Percentiles rank a stretch among this genome's conserved stretches.
These are phyloP conservation scores for Garra rufa DNA, from an alignment of 2,113 vertebrate species.

Conservation along the genomic window DNA sequence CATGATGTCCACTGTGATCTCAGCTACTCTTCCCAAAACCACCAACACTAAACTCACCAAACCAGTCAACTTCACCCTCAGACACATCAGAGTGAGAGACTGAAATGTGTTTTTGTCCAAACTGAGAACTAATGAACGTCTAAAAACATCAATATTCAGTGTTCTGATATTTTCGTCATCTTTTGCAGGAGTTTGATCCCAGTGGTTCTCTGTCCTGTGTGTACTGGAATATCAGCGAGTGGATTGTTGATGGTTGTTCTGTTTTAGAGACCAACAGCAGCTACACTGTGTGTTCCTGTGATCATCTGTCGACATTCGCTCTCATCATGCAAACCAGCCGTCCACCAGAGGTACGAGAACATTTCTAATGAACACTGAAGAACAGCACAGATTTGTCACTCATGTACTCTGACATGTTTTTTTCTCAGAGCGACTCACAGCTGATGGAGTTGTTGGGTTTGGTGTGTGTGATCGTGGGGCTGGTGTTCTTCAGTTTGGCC, in stretches of 20 bases:
- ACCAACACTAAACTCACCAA: not conserved
- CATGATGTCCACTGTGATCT: constrained; percentile 49
- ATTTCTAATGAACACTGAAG: not conserved
- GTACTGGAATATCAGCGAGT: constrained; percentile 55
- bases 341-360: constrained; percentile 3
- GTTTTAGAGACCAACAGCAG: constrained; percentile 26
- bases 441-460: no score
- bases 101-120: not conserved
- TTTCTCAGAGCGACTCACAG: constrained; percentile 32
- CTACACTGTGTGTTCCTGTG: constrained; percentile 62
- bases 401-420: not conserved
- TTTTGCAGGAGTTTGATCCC: not conserved
- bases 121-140: not conserved
- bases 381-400: not conserved
- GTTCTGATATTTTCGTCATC: not conserved
- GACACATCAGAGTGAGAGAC: constrained; percentile 29
- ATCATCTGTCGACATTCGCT: constrained; percentile 63
- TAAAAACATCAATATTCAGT: not conserved
- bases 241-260: constrained; percentile 63
- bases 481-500: no score
- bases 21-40: constrained; percentile 32
- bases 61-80: constrained; percentile 46
- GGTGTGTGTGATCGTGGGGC: no score
- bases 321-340: constrained; percentile 65
- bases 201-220: constrained; percentile 38